phyloP scores from a whole-genome alignment of 2,888 invertebrate species.

The Thera obeliscata region DNA sequence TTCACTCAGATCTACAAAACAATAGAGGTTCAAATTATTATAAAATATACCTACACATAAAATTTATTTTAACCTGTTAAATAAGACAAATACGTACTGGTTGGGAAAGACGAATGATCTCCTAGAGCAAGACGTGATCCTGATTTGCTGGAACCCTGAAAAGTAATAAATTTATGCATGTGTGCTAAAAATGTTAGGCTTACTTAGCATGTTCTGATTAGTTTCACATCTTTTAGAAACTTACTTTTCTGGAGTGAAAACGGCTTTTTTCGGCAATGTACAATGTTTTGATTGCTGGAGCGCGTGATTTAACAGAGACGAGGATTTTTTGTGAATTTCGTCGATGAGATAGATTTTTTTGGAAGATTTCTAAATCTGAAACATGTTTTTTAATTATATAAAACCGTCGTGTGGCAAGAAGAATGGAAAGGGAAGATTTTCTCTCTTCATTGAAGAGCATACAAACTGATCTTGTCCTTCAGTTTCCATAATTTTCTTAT shows the following conservation, averaged over 20 bases:
- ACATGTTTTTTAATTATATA: conserved; percentile 7
- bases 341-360: conserved; percentile 52
- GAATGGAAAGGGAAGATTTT: too few species aligned
- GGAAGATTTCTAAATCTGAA: conserved; percentile 69
- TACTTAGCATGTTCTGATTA: neutral
- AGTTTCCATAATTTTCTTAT: too few species aligned
- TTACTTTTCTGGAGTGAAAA: conserved; percentile 65
- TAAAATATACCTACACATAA: neutral
- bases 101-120: conserved; percentile 69
- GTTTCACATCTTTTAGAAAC: neutral
- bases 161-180: conserved; percentile 24
- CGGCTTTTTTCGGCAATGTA: conserved; percentile 69
- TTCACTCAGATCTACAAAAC: conserved; percentile 57
- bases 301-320: conserved; percentile 68
- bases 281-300: conserved; percentile 68
- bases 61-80: neutral
- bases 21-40: neutral
- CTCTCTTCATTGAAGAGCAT: too few species aligned
- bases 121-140: conserved; percentile 70
- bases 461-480: too few species aligned
- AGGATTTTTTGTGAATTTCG: conserved; percentile 65
- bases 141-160: conserved; percentile 66
- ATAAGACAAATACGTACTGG: conserved; percentile 55
- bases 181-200: neutral
- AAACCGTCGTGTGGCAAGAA: neutral